These are phyloP conservation scores for Lepidurus packardi DNA, from an alignment of 1,140 invertebrate species.

Conservation along the genomic window DNA sequence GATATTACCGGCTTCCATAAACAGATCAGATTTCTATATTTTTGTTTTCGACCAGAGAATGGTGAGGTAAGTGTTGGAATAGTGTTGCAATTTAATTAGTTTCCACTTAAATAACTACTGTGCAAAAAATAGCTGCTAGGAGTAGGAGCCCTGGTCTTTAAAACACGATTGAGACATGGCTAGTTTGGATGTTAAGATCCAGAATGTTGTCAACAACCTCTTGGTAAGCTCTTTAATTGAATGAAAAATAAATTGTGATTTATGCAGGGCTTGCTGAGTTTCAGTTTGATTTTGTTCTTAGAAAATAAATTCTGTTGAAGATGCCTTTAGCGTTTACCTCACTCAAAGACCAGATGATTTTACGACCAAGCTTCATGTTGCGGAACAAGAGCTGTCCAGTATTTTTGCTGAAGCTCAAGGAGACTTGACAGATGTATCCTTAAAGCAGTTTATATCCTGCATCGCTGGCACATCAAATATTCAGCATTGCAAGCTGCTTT, in stretches of 20 bases:
- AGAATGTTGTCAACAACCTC: conserved; percentile 15
- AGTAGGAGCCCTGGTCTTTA: too few relatives aligned
- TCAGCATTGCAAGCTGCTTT: conserved; percentile 62
- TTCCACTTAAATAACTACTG: too few relatives aligned
- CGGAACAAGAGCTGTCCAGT: conserved; percentile 55
- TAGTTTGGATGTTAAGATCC: conserved; percentile 9
- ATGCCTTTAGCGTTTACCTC: conserved; percentile 77
- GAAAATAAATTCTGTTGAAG: conserved; percentile 75
- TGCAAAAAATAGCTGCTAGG: too few relatives aligned
- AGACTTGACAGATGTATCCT: conserved; percentile 63
- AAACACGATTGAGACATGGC: neutral
- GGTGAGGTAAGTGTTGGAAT: too few relatives aligned
- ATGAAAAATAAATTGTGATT: neutral
- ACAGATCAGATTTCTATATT: too few relatives aligned
- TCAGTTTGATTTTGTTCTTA: conserved; percentile 44
- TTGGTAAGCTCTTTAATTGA: conserved; percentile 15
- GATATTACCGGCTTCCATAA: too few relatives aligned
- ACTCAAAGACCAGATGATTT: conserved; percentile 64
- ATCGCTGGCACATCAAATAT: conserved; percentile 64
- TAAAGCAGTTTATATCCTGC: conserved; percentile 62
- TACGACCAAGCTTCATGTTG: conserved; percentile 56
- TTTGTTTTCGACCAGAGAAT: too few relatives aligned
- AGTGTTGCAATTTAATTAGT: too few relatives aligned
- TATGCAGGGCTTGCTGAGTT: neutral
- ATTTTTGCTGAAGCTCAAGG: conserved; percentile 51